phyloP scores from a whole-genome alignment of 2,797 vertebrate species.

The Babyrousa celebensis region DNA sequence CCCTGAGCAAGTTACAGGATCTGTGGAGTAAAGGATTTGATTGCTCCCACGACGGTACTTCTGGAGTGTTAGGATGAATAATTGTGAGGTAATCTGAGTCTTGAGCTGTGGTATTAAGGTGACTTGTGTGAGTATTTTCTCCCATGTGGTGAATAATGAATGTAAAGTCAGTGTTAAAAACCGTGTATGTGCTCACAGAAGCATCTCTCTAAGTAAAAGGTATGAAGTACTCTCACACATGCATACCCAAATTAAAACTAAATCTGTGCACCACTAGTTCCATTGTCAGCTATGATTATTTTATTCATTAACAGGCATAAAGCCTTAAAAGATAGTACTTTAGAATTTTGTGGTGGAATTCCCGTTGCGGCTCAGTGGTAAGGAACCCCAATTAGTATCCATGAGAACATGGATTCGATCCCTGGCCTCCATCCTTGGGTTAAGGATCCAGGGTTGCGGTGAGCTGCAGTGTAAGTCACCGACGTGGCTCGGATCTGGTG shows the following conservation, averaged over 20 bases:
- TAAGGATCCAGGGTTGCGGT: no score
- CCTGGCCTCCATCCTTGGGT: no score
- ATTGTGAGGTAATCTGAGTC: not conserved
- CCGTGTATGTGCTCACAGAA: not conserved
- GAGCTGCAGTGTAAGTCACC: no score
- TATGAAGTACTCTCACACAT: not conserved
- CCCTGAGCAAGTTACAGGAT: not conserved
- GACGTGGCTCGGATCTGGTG: no score
- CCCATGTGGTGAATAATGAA: not conserved
- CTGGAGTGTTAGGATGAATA: not conserved
- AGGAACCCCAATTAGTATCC: no score
- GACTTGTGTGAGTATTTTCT: not conserved
- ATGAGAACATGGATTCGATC: no score
- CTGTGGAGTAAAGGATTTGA: not conserved
- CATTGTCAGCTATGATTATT: not conserved
- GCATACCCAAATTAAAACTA: not conserved
- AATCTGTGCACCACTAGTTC: not conserved
- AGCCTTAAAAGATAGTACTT: constrained; percentile 64
- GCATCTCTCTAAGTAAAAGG: not conserved
- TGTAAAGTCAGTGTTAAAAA: not conserved
- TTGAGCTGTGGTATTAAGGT: not conserved
- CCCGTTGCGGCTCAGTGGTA: no score
- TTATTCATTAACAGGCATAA: constrained; percentile 16
- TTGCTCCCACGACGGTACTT: not conserved
- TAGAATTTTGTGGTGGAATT: not conserved